phyloP scores from a whole-genome alignment of 1,140 invertebrate genomes.

The Scaptomyza montana region DNA sequence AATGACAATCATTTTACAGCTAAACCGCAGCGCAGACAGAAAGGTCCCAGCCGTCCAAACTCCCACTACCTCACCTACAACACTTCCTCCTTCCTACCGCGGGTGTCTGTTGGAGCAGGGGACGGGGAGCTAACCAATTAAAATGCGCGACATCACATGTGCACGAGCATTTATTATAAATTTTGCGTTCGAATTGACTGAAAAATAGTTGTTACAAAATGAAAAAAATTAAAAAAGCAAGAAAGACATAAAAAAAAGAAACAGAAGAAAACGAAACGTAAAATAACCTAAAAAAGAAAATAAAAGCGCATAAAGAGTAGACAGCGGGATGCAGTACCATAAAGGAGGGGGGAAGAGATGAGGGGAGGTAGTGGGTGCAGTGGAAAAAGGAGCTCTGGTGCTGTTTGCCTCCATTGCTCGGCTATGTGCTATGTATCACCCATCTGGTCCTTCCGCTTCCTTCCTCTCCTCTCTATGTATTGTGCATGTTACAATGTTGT shows the following conservation, averaged over 20 bases:
- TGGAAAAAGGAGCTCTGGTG: not conserved
- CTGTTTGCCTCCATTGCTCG: constrained; percentile 11
- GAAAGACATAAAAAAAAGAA: too few relatives aligned
- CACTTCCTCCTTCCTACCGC: not conserved
- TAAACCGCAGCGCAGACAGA: constrained; percentile 52
- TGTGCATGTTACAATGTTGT: constrained; percentile 75
- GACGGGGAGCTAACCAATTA: constrained; percentile 62
- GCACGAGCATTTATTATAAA: constrained; percentile 78
- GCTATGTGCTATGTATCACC: too few relatives aligned
- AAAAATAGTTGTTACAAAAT: constrained; percentile 69
- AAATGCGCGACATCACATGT: constrained; percentile 80
- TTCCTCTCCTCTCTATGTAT: not conserved
- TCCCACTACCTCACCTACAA: not conserved
- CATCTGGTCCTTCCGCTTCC: not conserved
- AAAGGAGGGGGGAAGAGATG: not conserved
- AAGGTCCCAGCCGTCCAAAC: constrained; percentile 32
- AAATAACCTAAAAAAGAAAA: not conserved
- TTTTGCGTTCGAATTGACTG: constrained; percentile 78
- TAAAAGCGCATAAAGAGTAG: constrained; percentile 26
- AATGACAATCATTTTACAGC: constrained; percentile 72
- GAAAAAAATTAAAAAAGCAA: constrained; percentile 5
- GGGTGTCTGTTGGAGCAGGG: not conserved
- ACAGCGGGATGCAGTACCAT: too few relatives aligned
- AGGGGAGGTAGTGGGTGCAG: not conserved
- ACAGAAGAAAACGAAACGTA: constrained; percentile 12